Conservation (phyloP, 1,140 invertebrate species). For the Alviniconcha marisindica region DNA sequence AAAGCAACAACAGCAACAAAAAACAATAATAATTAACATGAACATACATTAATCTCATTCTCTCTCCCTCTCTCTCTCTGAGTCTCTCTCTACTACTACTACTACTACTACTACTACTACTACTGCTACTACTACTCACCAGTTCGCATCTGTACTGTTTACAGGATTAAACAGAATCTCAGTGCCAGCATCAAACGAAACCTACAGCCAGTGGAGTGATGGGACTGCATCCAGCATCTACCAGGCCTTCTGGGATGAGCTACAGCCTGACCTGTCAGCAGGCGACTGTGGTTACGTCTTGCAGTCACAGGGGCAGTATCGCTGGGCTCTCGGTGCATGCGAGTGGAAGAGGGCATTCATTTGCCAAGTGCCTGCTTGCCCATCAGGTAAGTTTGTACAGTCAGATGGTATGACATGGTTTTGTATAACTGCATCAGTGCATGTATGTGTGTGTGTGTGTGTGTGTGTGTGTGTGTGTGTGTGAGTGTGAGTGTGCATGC, state of each 20-base stretch:
- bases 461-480: no score
- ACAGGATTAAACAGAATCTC: conserved; percentile 16
- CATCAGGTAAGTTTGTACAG: conserved; percentile 41
- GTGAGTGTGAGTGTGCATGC: no score
- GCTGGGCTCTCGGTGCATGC: conserved; percentile 45
- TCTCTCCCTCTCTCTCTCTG: not conserved
- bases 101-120: no score
- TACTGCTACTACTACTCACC: no score
- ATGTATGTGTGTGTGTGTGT: no score
- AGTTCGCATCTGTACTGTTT: no score
- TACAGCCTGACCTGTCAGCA: conserved; percentile 32
- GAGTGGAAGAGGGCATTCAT: conserved; percentile 46
- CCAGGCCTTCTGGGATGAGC: conserved; percentile 43
- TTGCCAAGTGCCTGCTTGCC: conserved; percentile 49
- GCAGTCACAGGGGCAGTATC: conserved; percentile 6
- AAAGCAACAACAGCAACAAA: no score
- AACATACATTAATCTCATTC: no score
- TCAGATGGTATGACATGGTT: no score
- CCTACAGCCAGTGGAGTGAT: conserved; percentile 41
- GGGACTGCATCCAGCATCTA: conserved; percentile 18
- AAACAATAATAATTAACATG: no score
- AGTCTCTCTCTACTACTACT: not conserved
- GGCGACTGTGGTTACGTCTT: conserved; percentile 38
- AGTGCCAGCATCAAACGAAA: not conserved
- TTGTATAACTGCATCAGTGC: no score